A percentile compares a stretch with the other conserved stretches of the same genome.
phyloP scores from a whole-genome alignment of 2,113 vertebrate species.

The Serilophus lunatus region DNA sequence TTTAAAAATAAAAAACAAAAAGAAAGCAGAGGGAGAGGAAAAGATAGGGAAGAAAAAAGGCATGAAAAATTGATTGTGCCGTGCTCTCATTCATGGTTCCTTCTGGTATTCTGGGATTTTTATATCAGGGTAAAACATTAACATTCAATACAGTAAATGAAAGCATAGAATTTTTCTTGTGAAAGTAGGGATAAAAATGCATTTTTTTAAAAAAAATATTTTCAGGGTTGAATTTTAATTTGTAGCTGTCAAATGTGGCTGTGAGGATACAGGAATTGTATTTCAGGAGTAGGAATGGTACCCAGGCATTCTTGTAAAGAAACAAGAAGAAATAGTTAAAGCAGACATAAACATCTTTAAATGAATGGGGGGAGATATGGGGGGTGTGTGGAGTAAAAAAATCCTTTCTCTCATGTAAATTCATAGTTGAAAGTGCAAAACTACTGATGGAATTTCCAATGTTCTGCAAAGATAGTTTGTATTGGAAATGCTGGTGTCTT shows the following conservation, averaged over 20 bases:
- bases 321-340: background rate
- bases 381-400: background rate
- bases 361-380: background rate
- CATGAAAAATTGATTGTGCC: background rate
- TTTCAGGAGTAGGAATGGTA: background rate
- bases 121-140: background rate
- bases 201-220: background rate
- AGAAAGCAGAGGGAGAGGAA: background rate
- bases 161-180: background rate
- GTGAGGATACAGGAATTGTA: background rate
- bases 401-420: background rate
- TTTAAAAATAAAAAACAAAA: background rate
- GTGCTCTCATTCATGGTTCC: background rate
- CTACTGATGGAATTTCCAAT: background rate
- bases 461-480: background rate
- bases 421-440: background rate
- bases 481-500: background rate
- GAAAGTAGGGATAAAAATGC: background rate
- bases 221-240: background rate
- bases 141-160: background rate
- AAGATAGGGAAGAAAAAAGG: background rate
- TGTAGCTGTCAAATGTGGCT: background rate
- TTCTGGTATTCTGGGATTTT: background rate
- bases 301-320: background rate
- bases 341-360: background rate